Base-by-base conservation (phyloP, 2,888 invertebrate species). In the Rhyacophila evoluta region DNA sequence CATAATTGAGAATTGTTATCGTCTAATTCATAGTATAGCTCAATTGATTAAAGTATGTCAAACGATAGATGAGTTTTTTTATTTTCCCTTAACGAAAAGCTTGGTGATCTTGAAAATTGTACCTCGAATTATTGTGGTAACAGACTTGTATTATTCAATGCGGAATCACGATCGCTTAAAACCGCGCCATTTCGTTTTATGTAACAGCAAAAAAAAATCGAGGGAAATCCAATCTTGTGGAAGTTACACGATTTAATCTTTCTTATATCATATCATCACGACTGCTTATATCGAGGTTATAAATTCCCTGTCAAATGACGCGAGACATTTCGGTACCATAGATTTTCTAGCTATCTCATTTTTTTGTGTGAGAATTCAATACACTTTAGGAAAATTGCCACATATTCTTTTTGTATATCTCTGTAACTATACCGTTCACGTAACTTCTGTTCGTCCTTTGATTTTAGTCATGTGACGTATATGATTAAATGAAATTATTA, bases 191-290 rank as follows among this genome's bases (percentile, higher is more conserved):
- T 55, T 25, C 55, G 55, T 0, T 55, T 55, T 55, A 19, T 25
- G 8, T 25, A 55, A 55, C 1, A 19, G 25, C 15, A 55, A 39
- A 55, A 33, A 33, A 19, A 55, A 19, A 55, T 55, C 55, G 55
- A 19, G 55, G 55, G 55, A 55, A 55, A 19, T 55, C 55, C 55
- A 55, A 55, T 55, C 55, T 10, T 55, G 55, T 55, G 10, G 55
- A 55, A 55, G 55, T 55, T 55, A 25, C 55, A 55, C 55, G 55
- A 55, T 25, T 55, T 55, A 55, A 55, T 41, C 15, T 55, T n/a
- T 19, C 55, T 55, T 55, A 55, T 19, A 55, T 55, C 55, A 8
- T n/a, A n/a, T 55, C 55, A 25, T 55, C 55, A 55, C 55, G 55
- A 55, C 55, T 55, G 8, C 0, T 55, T 4, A 55, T 55, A 25